Evolutionary conservation across 2,113 vertebrate genomes (phyloP).

Genomic region (Siphamia tubifer): DNA sequence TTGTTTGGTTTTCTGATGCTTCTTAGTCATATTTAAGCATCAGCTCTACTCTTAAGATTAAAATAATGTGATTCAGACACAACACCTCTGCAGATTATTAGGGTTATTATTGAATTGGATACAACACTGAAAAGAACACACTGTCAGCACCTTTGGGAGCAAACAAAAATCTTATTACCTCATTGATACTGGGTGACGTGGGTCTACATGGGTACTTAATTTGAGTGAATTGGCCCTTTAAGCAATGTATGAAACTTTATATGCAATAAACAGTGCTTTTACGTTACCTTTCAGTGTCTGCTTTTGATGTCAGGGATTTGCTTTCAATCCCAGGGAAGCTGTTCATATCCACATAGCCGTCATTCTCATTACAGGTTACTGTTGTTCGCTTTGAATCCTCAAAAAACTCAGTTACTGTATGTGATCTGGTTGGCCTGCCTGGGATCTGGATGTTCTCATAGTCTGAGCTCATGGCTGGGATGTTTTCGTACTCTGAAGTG

Average conservation of each 20-base stretch:
- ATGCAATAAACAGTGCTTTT: neutral
- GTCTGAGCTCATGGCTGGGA: conserved; percentile 93
- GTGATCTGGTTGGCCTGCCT: conserved; percentile 83
- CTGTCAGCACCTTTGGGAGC: neutral
- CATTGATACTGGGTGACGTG: no score
- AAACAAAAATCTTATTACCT: no score
- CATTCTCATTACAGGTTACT: conserved; percentile 88
- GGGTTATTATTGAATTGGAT: neutral
- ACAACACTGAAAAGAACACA: neutral
- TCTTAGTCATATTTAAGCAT: no score
- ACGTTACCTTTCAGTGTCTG: conserved; percentile 92
- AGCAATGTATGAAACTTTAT: neutral
- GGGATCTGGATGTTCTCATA: conserved; percentile 98
- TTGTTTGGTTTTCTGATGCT: no score
- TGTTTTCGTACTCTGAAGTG: conserved; percentile 97
- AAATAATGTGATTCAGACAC: no score
- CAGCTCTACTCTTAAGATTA: no score
- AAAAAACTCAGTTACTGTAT: conserved; percentile 94
- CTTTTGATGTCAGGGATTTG: conserved; percentile 81
- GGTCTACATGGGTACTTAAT: no score
- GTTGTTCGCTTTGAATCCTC: conserved; percentile 87
- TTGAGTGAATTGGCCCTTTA: neutral
- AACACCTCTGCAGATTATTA: no score
- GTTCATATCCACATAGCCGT: conserved; percentile 99
- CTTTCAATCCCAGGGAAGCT: conserved; percentile 93